Conservation (phyloP, 23 tunicate genomes). For the Halocynthia aurantium region DNA sequence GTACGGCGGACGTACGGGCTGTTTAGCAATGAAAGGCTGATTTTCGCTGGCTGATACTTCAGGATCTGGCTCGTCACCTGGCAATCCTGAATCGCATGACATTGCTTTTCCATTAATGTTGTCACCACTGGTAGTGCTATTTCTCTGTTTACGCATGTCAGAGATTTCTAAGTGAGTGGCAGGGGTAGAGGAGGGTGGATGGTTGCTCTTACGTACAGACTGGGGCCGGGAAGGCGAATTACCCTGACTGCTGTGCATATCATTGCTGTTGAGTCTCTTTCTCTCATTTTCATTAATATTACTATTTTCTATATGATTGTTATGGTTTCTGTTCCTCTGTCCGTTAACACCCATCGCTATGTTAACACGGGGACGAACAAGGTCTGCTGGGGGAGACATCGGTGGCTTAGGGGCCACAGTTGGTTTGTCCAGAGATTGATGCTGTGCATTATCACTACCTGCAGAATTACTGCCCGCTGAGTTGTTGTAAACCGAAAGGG, state of each 20-base stretch:
- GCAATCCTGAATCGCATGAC: constrained; percentile 84
- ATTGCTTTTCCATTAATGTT: constrained; percentile 23
- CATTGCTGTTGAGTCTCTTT: constrained; percentile 8
- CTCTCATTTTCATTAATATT: neutral
- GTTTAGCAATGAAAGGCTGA: constrained; percentile 10
- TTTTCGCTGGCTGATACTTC: constrained; percentile 6
- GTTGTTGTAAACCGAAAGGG: constrained; percentile 1
- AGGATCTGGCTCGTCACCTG: constrained; percentile 37
- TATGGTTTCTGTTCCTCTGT: neutral
- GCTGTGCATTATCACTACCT: neutral
- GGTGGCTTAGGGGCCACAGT: constrained; percentile 21
- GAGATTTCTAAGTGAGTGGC: neutral
- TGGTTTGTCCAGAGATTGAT: neutral
- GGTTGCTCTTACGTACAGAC: neutral
- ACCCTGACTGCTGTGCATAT: constrained; percentile 1
- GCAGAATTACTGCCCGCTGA: neutral
- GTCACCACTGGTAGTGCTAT: constrained; percentile 25
- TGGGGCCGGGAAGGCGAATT: neutral
- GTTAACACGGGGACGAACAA: constrained; percentile 3
- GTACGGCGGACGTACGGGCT: neutral
- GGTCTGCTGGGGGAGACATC: neutral
- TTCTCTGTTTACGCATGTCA: constrained; percentile 11
- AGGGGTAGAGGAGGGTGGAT: neutral
- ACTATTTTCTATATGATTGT: constrained; percentile 7
- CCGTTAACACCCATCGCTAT: constrained; percentile 13